A percentile compares a stretch with the other conserved stretches of the same genome.
Evolutionary conservation across 2,113 vertebrate species (phyloP).

Genomic region (Ciconia boyciana): DNA sequence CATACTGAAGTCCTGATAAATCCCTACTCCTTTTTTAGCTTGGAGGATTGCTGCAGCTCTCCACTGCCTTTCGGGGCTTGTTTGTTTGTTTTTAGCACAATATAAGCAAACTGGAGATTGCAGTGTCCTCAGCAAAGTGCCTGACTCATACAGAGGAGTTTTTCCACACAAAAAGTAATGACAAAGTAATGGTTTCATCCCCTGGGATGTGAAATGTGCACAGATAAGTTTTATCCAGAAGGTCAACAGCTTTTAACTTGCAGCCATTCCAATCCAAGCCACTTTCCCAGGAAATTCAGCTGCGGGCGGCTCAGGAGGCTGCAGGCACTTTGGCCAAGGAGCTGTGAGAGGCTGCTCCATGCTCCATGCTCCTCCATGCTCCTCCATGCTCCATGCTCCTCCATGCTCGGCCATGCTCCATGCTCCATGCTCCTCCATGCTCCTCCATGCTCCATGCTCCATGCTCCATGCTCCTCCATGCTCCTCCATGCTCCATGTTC

Average conservation of each 20-base stretch:
- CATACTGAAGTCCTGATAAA: not conserved
- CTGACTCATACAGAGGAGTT: not conserved
- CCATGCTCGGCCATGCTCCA: too few relatives aligned
- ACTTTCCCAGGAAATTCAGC: not conserved
- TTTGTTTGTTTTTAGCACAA: constrained; percentile 3
- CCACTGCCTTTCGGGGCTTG: not conserved
- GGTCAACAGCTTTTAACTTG: constrained; percentile 4
- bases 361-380: not conserved
- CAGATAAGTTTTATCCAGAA: not conserved
- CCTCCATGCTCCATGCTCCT: too few relatives aligned
- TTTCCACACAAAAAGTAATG: not conserved
- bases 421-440: too few relatives aligned
- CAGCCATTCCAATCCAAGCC: not conserved
- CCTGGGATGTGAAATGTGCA: not conserved
- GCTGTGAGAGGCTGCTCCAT: not conserved
- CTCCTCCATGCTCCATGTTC: too few relatives aligned
- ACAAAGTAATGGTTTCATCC: not conserved
- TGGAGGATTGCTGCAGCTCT: not conserved
- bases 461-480: too few relatives aligned
- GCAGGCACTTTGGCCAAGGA: not conserved
- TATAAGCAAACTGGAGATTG: not conserved
- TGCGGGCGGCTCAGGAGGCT: not conserved
- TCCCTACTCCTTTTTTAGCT: not conserved
- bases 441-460: too few relatives aligned
- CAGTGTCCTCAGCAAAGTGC: not conserved